Conservation (phyloP, 2,888 invertebrate genomes). For the Cantharis nigra region DNA sequence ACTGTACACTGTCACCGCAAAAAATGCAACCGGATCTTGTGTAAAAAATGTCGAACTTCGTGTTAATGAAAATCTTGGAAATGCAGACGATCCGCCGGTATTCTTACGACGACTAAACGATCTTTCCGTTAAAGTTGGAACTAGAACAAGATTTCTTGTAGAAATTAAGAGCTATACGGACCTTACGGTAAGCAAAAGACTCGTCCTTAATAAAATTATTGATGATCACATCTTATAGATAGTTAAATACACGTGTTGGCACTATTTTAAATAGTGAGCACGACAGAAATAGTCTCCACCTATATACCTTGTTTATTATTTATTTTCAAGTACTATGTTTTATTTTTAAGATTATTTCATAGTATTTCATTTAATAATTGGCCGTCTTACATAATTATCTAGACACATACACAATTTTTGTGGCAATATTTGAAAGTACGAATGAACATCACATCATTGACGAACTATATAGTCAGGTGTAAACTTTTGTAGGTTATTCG, state of each 20-base stretch:
- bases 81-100: constrained; percentile 72
- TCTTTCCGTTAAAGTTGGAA: constrained; percentile 88
- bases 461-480: not conserved
- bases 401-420: not conserved
- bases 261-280: constrained; percentile 2
- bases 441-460: not conserved
- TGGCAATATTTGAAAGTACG: not conserved
- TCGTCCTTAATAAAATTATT: constrained; percentile 6
- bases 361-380: not conserved
- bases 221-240: constrained; percentile 12
- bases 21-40: constrained; percentile 61
- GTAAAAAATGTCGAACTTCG: constrained; percentile 61
- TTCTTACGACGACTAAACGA: constrained; percentile 85
- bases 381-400: not conserved
- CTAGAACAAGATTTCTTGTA: constrained; percentile 81
- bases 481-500: not conserved
- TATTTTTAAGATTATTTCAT: not conserved
- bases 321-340: not conserved
- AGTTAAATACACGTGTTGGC: constrained; percentile 11
- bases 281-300: constrained; percentile 4
- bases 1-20: constrained; percentile 73
- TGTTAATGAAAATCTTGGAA: constrained; percentile 57
- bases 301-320: not conserved
- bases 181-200: constrained; percentile 66
- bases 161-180: constrained; percentile 78